Evolutionary conservation across 2,797 vertebrate species (phyloP).

Genomic region (Astyanax mexicanus): DNA sequence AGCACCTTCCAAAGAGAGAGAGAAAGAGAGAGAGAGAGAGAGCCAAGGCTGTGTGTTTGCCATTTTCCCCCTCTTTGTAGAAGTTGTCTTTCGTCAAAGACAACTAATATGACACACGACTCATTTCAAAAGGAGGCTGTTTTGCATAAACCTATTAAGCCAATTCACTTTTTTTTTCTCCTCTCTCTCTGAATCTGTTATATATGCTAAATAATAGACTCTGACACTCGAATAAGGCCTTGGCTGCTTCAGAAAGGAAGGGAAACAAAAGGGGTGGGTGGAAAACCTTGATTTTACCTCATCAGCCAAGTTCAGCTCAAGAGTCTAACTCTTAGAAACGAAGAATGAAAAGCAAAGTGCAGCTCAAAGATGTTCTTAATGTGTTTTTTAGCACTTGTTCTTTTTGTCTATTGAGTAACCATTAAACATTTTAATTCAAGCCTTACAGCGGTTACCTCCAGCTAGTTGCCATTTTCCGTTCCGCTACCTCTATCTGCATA

Average conservation of each 20-base stretch:
- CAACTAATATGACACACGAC: slow-evolving; percentile 46
- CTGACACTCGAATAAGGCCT: slow-evolving; percentile 36
- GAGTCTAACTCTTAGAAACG: slow-evolving; percentile 12
- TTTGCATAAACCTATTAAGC: slow-evolving; percentile 54
- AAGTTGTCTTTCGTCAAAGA: slow-evolving; percentile 41
- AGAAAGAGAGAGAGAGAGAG: background rate
- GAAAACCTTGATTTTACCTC: slow-evolving; percentile 31
- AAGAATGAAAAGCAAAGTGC: background rate
- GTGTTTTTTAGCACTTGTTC: too few relatives aligned
- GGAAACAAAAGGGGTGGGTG: background rate
- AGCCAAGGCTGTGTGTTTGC: slow-evolving; percentile 43
- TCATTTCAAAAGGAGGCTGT: slow-evolving; percentile 40
- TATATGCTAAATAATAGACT: slow-evolving; percentile 38
- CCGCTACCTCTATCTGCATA: too few relatives aligned
- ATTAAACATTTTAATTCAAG: too few relatives aligned
- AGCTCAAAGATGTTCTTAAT: too few relatives aligned
- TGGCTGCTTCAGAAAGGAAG: slow-evolving; percentile 8
- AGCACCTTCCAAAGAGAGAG: slow-evolving; percentile 29
- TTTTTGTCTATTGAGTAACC: too few relatives aligned
- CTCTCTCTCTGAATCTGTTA: slow-evolving; percentile 31
- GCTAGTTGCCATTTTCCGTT: too few relatives aligned
- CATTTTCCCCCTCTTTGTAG: slow-evolving; percentile 4
- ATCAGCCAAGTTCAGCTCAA: slow-evolving; percentile 10
- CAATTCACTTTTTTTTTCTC: slow-evolving; percentile 27
- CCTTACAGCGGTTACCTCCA: too few relatives aligned